phyloP scores from a whole-genome alignment of 2,888 invertebrate genomes.

The Andrena minutula region DNA sequence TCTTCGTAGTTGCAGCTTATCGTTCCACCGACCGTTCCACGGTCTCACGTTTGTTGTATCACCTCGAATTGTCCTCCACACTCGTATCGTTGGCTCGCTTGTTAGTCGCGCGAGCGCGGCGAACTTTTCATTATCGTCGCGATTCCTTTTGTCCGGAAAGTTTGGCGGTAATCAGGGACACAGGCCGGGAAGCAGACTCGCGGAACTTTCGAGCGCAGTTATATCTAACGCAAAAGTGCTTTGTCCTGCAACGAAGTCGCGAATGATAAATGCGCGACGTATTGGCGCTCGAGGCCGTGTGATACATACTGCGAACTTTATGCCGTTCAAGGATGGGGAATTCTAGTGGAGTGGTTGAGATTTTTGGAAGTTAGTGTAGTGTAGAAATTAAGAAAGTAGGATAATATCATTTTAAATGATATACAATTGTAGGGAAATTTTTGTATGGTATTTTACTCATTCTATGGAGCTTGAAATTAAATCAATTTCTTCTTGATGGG shows the following conservation, averaged over 20 bases:
- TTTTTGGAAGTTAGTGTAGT: too few relatives aligned
- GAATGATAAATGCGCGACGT: constrained; percentile 25
- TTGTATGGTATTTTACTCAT: too few relatives aligned
- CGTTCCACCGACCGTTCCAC: constrained; percentile 42
- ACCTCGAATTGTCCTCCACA: not conserved
- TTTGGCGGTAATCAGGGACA: constrained; percentile 28
- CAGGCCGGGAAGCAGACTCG: not conserved
- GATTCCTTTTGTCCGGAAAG: constrained; percentile 8
- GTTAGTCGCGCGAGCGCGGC: constrained; percentile 18
- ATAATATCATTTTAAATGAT: too few relatives aligned
- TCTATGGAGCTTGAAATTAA: too few relatives aligned
- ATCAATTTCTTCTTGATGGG: too few relatives aligned
- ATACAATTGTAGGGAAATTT: too few relatives aligned
- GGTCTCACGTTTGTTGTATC: not conserved
- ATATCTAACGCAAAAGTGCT: not conserved
- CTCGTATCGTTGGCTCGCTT: constrained; percentile 4
- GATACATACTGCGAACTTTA: not conserved
- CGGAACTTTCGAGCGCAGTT: not conserved
- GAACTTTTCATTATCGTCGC: constrained; percentile 52
- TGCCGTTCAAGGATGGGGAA: too few relatives aligned
- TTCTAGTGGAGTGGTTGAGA: too few relatives aligned
- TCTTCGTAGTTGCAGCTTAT: constrained; percentile 54
- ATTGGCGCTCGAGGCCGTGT: not conserved
- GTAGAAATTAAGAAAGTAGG: too few relatives aligned
- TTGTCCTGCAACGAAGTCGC: not conserved